phyloP scores from a whole-genome alignment of 2,113 vertebrate genomes.

The Miniopterus natalensis region DNA sequence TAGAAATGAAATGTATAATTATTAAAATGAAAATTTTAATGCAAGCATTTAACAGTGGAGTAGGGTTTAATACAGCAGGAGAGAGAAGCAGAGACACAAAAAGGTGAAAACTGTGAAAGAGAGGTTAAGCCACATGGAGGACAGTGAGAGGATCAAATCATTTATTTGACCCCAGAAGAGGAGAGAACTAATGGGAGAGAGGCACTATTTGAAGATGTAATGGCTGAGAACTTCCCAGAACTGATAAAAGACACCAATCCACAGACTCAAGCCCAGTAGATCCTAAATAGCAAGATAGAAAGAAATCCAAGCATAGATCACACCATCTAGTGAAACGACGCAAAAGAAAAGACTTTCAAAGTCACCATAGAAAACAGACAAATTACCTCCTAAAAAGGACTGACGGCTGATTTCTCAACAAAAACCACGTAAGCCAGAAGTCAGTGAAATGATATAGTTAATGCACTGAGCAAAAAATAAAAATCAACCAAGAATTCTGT shows the following conservation, averaged over 20 bases:
- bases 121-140: background rate
- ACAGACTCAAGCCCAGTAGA: background rate
- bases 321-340: background rate
- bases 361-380: background rate
- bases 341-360: background rate
- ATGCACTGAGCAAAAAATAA: background rate
- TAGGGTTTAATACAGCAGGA: background rate
- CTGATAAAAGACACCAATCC: background rate
- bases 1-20: background rate
- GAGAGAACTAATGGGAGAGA: background rate
- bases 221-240: background rate
- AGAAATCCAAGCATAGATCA: background rate
- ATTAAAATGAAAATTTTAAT: background rate
- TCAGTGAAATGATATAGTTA: background rate
- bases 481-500: background rate
- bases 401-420: background rate
- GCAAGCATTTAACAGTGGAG: background rate
- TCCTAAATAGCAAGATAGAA: conserved; percentile 9
- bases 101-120: background rate
- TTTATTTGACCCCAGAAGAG: background rate
- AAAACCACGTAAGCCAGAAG: background rate
- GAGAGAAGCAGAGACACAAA: background rate
- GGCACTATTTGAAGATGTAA: background rate
- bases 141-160: background rate
- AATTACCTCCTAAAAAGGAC: background rate